phyloP scores from a whole-genome alignment of 1,140 invertebrate species.

The Drosophila prosaltans region DNA sequence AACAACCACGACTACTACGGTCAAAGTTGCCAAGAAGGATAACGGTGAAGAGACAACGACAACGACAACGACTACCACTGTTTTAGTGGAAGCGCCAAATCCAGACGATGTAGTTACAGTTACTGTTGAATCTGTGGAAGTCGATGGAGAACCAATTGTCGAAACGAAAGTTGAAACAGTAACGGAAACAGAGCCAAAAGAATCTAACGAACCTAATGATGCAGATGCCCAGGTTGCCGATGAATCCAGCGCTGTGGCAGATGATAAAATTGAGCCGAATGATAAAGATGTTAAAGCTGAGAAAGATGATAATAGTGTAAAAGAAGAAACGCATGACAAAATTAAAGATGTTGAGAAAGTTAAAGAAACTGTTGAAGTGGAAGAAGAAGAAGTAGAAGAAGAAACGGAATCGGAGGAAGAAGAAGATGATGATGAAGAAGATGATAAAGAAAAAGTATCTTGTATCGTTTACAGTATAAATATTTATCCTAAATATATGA shows the following conservation, averaged over 20 bases:
- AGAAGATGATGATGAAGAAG: conserved; percentile 1
- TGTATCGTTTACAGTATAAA: conserved; percentile 14
- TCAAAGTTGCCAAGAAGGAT: not conserved
- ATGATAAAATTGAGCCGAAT: not conserved
- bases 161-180: not conserved
- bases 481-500: conserved; percentile 1
- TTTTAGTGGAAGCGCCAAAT: conserved; percentile 8
- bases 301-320: not conserved
- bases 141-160: not conserved
- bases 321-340: not conserved
- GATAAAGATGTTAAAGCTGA: not conserved
- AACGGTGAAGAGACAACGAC: conserved; percentile 16
- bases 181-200: not conserved
- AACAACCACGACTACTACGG: conserved; percentile 17
- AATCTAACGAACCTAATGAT: not conserved
- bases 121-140: not conserved
- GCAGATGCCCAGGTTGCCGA: not conserved
- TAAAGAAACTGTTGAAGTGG: conserved; percentile 4
- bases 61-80: conserved; percentile 14
- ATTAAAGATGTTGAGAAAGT: not conserved
- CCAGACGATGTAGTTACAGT: not conserved
- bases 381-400: conserved; percentile 21
- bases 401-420: conserved; percentile 15
- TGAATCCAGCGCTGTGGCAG: not conserved
- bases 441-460: conserved; percentile 14